Percentiles rank a stretch among this genome's conserved stretches.
Conservation (phyloP, 2,888 invertebrate species). For the Dusona sp. region DNA sequence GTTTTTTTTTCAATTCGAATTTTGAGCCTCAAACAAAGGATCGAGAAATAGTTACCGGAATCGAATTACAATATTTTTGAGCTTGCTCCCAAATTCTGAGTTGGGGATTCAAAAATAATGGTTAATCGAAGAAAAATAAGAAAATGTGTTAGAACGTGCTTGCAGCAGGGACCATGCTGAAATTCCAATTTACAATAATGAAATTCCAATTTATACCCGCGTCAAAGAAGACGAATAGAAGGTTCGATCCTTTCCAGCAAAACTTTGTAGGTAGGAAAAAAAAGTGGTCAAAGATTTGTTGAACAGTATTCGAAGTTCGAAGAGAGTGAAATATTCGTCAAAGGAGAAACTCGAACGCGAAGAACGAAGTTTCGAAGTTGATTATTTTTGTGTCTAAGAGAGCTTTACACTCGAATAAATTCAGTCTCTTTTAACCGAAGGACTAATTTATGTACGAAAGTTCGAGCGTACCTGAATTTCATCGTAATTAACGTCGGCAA, state of each 20-base stretch:
- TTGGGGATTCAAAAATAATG: not conserved
- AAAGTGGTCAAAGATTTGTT: not conserved
- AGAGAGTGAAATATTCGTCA: conserved; percentile 11
- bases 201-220: not conserved
- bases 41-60: not conserved
- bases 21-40: not conserved
- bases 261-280: not conserved
- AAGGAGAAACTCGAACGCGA: not conserved
- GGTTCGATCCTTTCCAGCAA: not conserved
- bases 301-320: not conserved
- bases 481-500: conserved; percentile 18
- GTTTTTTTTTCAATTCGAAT: not conserved
- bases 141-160: not conserved
- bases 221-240: not conserved
- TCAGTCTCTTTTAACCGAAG: conserved; percentile 13
- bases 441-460: not conserved
- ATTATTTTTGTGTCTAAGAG: conserved; percentile 8
- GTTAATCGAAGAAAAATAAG: not conserved
- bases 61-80: not conserved
- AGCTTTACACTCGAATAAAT: not conserved
- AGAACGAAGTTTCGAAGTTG: conserved; percentile 1
- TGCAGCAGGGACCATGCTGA: not conserved
- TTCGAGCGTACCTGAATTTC: not conserved
- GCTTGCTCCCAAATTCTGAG: not conserved
- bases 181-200: not conserved